Conservation (phyloP, 1,140 invertebrate species). For the Drosophila mauritiana region DNA sequence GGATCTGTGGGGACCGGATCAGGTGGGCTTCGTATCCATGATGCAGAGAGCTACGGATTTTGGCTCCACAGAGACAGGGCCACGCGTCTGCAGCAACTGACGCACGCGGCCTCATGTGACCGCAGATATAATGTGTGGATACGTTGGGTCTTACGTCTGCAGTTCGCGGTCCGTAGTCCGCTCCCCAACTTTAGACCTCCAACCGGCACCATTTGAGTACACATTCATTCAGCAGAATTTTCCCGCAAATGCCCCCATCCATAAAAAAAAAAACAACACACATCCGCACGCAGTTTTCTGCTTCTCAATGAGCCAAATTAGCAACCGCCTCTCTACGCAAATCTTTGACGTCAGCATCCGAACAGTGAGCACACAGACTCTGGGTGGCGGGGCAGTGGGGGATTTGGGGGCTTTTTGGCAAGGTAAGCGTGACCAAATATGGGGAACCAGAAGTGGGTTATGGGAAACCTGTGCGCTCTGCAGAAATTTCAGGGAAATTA, state of each 20-base stretch:
- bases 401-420: conserved; percentile 11
- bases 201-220: conserved; percentile 30
- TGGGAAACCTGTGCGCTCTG: conserved; percentile 15
- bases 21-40: neutral
- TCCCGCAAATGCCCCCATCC: conserved; percentile 45
- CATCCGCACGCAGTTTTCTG: conserved; percentile 33
- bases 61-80: conserved; percentile 23
- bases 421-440: conserved; percentile 77
- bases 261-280: conserved; percentile 3
- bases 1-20: conserved; percentile 10
- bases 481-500: conserved; percentile 25
- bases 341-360: conserved; percentile 64
- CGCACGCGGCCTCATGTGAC: conserved; percentile 75
- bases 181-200: conserved; percentile 6
- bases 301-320: conserved; percentile 73
- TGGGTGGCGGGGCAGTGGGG: neutral
- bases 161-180: conserved; percentile 1
- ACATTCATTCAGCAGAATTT: conserved; percentile 71
- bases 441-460: conserved; percentile 45
- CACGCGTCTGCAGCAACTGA: conserved; percentile 51
- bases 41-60: conserved; percentile 8
- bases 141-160: conserved; percentile 26
- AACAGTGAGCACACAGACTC: neutral
- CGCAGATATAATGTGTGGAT: conserved; percentile 1
- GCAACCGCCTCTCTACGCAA: conserved; percentile 47